These are phyloP conservation scores for Melipona bicolor DNA, from an alignment of 2,888 invertebrate species.

Conservation along the genomic window DNA sequence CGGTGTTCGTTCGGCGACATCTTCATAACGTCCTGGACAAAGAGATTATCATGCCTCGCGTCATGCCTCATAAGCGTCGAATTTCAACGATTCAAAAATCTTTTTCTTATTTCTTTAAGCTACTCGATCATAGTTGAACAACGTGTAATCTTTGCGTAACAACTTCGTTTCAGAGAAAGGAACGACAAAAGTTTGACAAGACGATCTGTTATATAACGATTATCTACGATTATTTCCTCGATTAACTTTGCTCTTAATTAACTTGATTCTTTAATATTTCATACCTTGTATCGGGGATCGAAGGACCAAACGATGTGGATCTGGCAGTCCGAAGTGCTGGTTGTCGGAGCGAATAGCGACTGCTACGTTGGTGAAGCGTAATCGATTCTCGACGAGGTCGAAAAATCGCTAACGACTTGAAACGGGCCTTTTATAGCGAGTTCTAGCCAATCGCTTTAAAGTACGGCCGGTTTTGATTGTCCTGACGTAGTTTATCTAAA, in stretches of 20 bases:
- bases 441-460: no score
- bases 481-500: no score
- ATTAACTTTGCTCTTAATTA: no score
- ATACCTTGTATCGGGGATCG: background rate
- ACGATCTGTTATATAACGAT: background rate
- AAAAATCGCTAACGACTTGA: no score
- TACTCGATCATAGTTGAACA: background rate
- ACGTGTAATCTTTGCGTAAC: background rate
- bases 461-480: no score
- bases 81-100: background rate
- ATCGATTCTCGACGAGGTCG: no score
- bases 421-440: no score
- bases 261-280: background rate
- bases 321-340: no score
- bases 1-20: conserved; percentile 66
- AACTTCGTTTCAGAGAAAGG: background rate
- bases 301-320: no score
- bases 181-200: background rate
- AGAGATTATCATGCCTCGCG: conserved; percentile 73
- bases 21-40: conserved; percentile 75
- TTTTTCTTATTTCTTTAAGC: background rate
- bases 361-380: no score
- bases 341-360: no score
- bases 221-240: no score
- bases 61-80: conserved; percentile 58